Base-by-base conservation (phyloP, 2,113 vertebrate species). In the Leucopsar rothschildi region DNA sequence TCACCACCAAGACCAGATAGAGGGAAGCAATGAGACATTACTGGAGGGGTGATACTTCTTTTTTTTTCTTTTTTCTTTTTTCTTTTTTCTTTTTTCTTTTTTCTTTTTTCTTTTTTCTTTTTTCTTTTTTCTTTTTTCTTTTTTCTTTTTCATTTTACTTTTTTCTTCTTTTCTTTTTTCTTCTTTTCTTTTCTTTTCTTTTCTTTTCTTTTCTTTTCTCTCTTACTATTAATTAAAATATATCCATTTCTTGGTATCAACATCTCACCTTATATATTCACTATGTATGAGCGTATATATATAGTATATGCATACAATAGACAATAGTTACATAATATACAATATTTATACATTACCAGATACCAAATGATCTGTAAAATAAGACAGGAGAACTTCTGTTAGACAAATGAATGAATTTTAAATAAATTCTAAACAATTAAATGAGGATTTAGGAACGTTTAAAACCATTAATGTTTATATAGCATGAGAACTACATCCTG, bases 1-100 rank as follows among this genome's bases (percentile, higher is more conserved):
- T 47, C n/a, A 10, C 22, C 22, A 39, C 17, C 13, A 29, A 23
- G 22, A 81, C n/a, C 23, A 47, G 27, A 31, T 6, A 31, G 28
- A 66, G 23, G 64, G 18, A 81, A 47, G 13, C 11, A 33, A 39
- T 0, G 1, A 55, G 27, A 33, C 1, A 0, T 57, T 15, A 3
- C 12, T 49, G n/a, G 20, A 71, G 6, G 11, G 6, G 8, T 35
- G 13, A 13, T 61, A 16, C 39, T 39, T 39, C 39, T 39, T 39
- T 10, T 11, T 39, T 11, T 39, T 39, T 39, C 11, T 11, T 39
- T 39, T 39, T 39, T 11, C 11, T 39, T 39, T 39, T 11, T 39
- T 39, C 11, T 39, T 11, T 39, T 39, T 39, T 10, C 39, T 39
- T 39, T 39, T 39, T 11, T 39, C 11, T 39, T 39, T 11, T 39